Conservation (phyloP, 2,113 vertebrate genomes). For the Ancistrus triradiatus region DNA sequence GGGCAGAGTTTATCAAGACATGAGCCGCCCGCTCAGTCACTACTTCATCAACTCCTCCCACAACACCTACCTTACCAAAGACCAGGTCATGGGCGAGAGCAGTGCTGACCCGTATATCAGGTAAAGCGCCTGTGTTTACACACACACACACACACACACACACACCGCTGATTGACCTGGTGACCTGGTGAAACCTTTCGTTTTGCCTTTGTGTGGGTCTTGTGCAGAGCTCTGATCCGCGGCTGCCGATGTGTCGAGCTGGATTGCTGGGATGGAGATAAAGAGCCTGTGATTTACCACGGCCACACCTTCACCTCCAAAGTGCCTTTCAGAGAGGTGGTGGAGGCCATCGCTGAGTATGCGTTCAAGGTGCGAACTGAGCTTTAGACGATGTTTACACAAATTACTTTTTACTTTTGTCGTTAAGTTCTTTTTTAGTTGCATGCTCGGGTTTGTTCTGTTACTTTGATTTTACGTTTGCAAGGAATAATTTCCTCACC, state of each 20-base stretch:
- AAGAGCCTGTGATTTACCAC: conserved; percentile 85
- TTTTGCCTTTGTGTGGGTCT: conserved; percentile 20
- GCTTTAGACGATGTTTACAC: too few species aligned
- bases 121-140: conserved; percentile 54
- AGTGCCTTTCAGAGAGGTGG: conserved; percentile 85
- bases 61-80: conserved; percentile 92
- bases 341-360: conserved; percentile 80
- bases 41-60: conserved; percentile 98
- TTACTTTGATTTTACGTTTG: too few species aligned
- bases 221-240: conserved; percentile 75
- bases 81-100: conserved; percentile 84
- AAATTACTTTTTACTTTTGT: too few species aligned
- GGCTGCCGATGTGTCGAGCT: conserved; percentile 96
- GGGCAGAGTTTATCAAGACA: conserved; percentile 82
- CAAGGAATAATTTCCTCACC: too few species aligned
- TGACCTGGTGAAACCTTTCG: too few species aligned
- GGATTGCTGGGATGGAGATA: conserved; percentile 94
- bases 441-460: too few species aligned
- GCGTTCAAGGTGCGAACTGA: conserved; percentile 78
- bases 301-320: conserved; percentile 93
- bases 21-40: conserved; percentile 82
- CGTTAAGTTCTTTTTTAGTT: too few species aligned
- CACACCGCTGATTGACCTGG: conserved; percentile 69
- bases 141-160: conserved; percentile 44
- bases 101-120: conserved; percentile 88